Evolutionary conservation across 2,797 vertebrate species (phyloP).

Genomic region (Ctenochaetus hawaiiensis): DNA sequence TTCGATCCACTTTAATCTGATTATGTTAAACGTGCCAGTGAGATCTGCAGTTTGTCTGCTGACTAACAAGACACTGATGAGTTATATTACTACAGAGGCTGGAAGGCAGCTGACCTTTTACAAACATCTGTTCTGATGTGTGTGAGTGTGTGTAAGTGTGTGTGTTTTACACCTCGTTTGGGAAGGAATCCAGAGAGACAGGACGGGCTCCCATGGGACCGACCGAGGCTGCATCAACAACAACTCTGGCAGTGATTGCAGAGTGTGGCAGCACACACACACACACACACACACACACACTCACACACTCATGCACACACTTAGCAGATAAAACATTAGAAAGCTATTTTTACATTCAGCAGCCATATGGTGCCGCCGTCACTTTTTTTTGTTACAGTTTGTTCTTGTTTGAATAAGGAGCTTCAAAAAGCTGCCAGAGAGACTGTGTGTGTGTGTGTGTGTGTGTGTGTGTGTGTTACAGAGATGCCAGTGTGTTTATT

Average conservation of each 20-base stretch:
- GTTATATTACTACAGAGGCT: slow-evolving; percentile 11
- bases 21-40: slow-evolving; percentile 46
- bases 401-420: slow-evolving; percentile 35
- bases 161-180: slow-evolving; percentile 50
- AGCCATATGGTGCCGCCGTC: slow-evolving; percentile 47
- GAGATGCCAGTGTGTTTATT: slow-evolving; percentile 23
- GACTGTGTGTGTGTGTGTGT: not conserved
- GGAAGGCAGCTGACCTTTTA: slow-evolving; percentile 44
- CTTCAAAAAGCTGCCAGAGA: slow-evolving; percentile 32
- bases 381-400: slow-evolving; percentile 35
- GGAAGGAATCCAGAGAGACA: slow-evolving; percentile 31
- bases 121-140: slow-evolving; percentile 27
- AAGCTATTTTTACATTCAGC: slow-evolving; percentile 56
- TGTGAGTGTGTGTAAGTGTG: slow-evolving; percentile 15
- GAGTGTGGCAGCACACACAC: slow-evolving; percentile 33
- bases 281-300: slow-evolving; percentile 20
- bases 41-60: slow-evolving; percentile 20
- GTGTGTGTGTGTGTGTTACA: slow-evolving; percentile 1
- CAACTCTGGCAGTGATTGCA: slow-evolving; percentile 48
- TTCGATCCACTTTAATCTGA: slow-evolving; percentile 70
- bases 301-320: not conserved
- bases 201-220: slow-evolving; percentile 42
- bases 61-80: not conserved
- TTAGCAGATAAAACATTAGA: slow-evolving; percentile 17
- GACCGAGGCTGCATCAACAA: slow-evolving; percentile 49